A percentile compares a stretch with the other conserved stretches of the same genome.
Evolutionary conservation across 2,888 invertebrate genomes (phyloP).

Genomic region (Micoletzkya japonica): DNA sequence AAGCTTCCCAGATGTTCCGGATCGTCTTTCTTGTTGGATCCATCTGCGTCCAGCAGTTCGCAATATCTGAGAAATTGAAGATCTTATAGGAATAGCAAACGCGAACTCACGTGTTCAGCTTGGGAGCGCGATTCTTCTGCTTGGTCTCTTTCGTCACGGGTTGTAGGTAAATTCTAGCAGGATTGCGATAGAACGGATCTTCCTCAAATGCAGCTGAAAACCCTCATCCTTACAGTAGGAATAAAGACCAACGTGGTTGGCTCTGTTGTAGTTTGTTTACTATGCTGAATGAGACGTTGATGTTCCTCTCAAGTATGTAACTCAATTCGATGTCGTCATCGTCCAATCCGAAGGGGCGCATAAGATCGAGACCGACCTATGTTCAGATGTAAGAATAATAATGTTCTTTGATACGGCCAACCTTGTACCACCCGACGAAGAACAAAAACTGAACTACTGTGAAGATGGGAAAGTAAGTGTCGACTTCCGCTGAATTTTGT

Average conservation of each 20-base stretch:
- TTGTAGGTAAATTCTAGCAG: background rate
- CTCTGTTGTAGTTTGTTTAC: conserved; percentile 42
- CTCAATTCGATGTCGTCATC: conserved; percentile 49
- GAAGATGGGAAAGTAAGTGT: conserved; percentile 45
- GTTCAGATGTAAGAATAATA: background rate
- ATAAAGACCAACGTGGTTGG: conserved; percentile 38
- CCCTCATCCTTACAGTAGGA: background rate
- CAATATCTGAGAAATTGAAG: background rate
- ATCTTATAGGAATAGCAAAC: background rate
- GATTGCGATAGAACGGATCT: conserved; percentile 38
- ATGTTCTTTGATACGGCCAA: conserved; percentile 10
- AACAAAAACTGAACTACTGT: conserved; percentile 51
- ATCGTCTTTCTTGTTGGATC: background rate
- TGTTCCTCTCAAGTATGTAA: conserved; percentile 48
- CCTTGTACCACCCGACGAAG: conserved; percentile 55
- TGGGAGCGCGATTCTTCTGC: background rate
- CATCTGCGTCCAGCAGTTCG: background rate
- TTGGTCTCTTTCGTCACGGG: background rate
- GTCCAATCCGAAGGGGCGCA: conserved; percentile 51
- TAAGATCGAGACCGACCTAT: conserved; percentile 51
- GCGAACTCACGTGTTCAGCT: conserved; percentile 15
- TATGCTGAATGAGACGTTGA: conserved; percentile 46
- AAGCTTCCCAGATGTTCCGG: conserved; percentile 19
- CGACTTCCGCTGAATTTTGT: conserved; percentile 34
- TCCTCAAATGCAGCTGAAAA: conserved; percentile 44